Percentiles rank a stretch among this genome's conserved stretches.
These are phyloP conservation scores for Drosophila paranaensis DNA, from an alignment of 2,888 invertebrate species.

Conservation along the genomic window DNA sequence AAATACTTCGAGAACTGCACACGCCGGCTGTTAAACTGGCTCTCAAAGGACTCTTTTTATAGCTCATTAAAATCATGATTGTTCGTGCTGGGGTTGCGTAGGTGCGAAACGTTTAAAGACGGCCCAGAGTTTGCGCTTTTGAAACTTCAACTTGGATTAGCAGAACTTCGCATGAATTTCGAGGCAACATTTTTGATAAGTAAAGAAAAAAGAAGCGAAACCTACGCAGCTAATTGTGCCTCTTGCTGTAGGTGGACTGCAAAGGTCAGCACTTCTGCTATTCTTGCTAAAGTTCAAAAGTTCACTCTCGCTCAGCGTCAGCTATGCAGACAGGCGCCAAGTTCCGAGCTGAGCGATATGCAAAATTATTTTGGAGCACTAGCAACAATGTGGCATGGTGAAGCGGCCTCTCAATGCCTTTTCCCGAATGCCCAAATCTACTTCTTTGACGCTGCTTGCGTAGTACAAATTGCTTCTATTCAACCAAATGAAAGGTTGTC, in stretches of 20 bases:
- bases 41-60: slow-evolving; percentile 62
- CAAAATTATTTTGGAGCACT: slow-evolving; percentile 34
- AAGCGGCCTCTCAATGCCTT: slow-evolving; percentile 10
- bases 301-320: slow-evolving; percentile 32
- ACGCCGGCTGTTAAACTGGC: slow-evolving; percentile 26
- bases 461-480: background rate
- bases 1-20: slow-evolving; percentile 16
- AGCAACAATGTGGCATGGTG: too few relatives aligned
- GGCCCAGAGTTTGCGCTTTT: background rate
- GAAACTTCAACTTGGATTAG: slow-evolving; percentile 27
- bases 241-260: background rate
- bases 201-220: background rate
- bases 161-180: slow-evolving; percentile 44
- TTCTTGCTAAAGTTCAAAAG: slow-evolving; percentile 49
- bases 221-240: slow-evolving; percentile 12
- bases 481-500: too few relatives aligned
- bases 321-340: background rate
- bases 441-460: slow-evolving; percentile 43
- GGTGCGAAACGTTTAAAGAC: slow-evolving; percentile 47
- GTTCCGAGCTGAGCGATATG: slow-evolving; percentile 25
- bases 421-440: slow-evolving; percentile 48
- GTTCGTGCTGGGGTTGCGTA: slow-evolving; percentile 31
- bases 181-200: slow-evolving; percentile 31
- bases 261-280: slow-evolving; percentile 43
- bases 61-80: slow-evolving; percentile 75